These are phyloP conservation scores for Myotis brandtii DNA, from an alignment of 2,113 vertebrate species.

Conservation along the genomic window DNA sequence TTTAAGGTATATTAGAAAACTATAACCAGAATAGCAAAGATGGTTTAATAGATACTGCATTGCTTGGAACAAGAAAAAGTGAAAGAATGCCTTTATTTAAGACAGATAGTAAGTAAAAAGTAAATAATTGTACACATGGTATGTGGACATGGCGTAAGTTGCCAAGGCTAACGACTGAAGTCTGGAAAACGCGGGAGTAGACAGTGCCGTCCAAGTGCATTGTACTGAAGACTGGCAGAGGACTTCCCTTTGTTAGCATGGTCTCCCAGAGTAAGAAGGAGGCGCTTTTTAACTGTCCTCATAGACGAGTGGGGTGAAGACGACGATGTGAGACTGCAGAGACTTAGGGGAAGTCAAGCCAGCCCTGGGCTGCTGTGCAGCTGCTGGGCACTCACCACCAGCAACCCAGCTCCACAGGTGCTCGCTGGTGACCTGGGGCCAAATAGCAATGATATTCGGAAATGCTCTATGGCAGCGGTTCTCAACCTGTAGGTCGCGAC, in stretches of 20 bases:
- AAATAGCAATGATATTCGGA: neutral
- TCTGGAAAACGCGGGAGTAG: neutral
- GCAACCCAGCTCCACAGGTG: accelerated
- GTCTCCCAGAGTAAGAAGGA: neutral
- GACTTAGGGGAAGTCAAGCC: neutral
- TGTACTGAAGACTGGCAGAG: neutral
- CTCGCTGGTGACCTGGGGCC: neutral
- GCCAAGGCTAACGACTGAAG: neutral
- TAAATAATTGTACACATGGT: neutral
- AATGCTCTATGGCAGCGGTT: accelerated
- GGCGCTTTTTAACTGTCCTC: neutral
- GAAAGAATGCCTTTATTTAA: neutral
- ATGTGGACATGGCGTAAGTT: neutral
- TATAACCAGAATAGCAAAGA: neutral
- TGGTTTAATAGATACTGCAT: neutral
- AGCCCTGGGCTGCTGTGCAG: neutral
- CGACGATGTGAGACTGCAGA: neutral
- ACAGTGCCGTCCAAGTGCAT: neutral
- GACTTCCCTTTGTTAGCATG: neutral
- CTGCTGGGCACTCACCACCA: accelerated
- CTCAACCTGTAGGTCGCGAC: no score
- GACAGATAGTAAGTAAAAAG: neutral
- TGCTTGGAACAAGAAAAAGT: neutral
- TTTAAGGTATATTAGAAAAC: neutral
- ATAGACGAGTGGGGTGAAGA: neutral